A percentile compares a stretch with the other conserved stretches of the same genome.
These are phyloP conservation scores for Semotilus atromaculatus DNA, from an alignment of 2,797 vertebrate genomes.

Conservation along the genomic window DNA sequence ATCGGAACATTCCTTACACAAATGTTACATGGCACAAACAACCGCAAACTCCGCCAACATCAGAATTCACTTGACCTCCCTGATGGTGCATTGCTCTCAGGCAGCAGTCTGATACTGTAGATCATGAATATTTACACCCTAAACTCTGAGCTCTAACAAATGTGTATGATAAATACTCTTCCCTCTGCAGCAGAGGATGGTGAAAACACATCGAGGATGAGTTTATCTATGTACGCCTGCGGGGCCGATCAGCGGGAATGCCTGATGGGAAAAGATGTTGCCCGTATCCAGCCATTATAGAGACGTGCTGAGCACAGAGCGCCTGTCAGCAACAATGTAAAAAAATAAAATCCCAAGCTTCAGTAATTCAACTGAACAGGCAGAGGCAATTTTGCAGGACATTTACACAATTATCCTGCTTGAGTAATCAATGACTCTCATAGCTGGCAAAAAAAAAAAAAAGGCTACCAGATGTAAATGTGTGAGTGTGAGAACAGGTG, in stretches of 20 bases:
- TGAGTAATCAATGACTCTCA: constrained; percentile 51
- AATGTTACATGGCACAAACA: neutral
- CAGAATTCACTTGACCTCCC: constrained; percentile 11
- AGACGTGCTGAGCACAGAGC: neutral
- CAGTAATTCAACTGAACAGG: constrained; percentile 11
- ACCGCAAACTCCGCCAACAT: neutral
- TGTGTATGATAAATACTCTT: constrained; percentile 26
- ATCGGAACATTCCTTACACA: neutral
- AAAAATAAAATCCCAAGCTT: neutral
- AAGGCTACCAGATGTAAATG: constrained; percentile 30
- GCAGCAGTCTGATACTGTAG: neutral
- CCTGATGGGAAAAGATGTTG: constrained; percentile 40
- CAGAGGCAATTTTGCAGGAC: constrained; percentile 48
- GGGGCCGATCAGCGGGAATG: constrained; percentile 14
- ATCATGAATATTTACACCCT: constrained; percentile 39
- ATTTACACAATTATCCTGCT: constrained; percentile 56
- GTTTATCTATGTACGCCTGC: constrained; percentile 24
- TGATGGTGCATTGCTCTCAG: constrained; percentile 19
- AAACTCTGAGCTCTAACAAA: constrained; percentile 25
- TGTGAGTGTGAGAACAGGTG: constrained; percentile 26
- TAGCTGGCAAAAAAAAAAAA: constrained; percentile 3
- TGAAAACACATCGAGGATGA: constrained; percentile 21
- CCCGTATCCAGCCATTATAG: constrained; percentile 27
- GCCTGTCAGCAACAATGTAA: neutral
- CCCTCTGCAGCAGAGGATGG: neutral